A percentile compares a stretch with the other conserved stretches of the same genome.
phyloP scores from a whole-genome alignment of 1,140 invertebrate species.

The Aphaenogaster floridana region DNA sequence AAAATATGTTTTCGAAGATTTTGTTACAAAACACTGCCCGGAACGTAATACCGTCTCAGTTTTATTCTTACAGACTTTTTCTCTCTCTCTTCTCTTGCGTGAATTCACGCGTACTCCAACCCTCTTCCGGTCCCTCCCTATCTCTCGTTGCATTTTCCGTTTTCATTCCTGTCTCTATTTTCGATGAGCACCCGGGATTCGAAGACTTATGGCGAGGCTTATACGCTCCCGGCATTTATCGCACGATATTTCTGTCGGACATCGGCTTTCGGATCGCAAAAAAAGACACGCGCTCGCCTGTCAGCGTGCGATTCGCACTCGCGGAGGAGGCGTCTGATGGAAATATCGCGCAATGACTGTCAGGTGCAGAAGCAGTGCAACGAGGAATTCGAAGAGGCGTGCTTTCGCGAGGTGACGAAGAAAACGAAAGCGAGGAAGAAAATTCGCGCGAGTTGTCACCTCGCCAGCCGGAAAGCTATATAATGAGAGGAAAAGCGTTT shows the following conservation, averaged over 20 bases:
- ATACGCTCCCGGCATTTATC: conserved; percentile 21
- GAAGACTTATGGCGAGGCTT: conserved; percentile 25
- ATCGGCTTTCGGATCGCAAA: conserved; percentile 42
- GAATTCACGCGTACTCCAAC: background rate
- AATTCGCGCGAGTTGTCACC: conserved; percentile 17
- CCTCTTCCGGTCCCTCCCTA: background rate
- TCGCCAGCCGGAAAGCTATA: background rate
- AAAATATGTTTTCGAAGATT: conserved; percentile 42
- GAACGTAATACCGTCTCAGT: background rate
- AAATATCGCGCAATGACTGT: conserved; percentile 50
- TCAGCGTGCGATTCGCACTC: conserved; percentile 9
- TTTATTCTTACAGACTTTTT: background rate
- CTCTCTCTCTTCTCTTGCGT: background rate
- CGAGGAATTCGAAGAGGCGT: conserved; percentile 12
- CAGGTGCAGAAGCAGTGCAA: conserved; percentile 20
- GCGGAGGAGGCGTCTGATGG: conserved; percentile 15
- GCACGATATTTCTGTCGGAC: conserved; percentile 49
- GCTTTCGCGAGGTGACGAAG: conserved; percentile 6
- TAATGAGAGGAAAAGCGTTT: background rate
- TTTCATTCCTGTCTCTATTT: conserved; percentile 31
- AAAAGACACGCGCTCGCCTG: conserved; percentile 7
- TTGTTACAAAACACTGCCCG: conserved; percentile 10
- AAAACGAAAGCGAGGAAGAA: conserved; percentile 22
- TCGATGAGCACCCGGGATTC: conserved; percentile 12
- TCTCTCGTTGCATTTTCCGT: conserved; percentile 23